Evolutionary conservation across 2,113 vertebrate genomes (phyloP).

Genomic region (Alces alces): DNA sequence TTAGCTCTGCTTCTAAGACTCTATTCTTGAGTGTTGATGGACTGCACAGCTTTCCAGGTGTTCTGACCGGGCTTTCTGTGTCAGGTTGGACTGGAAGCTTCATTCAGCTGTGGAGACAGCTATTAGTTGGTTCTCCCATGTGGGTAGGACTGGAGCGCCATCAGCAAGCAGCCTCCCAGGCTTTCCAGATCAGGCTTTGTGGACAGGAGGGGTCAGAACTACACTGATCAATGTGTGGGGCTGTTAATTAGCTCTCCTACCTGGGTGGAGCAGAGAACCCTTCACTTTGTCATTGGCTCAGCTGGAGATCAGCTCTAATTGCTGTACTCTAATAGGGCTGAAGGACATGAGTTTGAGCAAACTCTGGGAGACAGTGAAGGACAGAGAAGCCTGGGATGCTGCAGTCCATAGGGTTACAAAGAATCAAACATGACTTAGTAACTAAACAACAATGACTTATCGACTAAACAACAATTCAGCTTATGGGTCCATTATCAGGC

Average conservation of each 20-base stretch:
- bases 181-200: background rate
- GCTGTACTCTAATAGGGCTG: background rate
- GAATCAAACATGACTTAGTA: background rate
- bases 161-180: too few relatives aligned
- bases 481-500: background rate
- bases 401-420: background rate
- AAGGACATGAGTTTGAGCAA: background rate
- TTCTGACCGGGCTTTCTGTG: background rate
- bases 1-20: background rate
- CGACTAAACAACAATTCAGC: background rate
- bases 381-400: background rate
- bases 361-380: background rate
- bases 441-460: background rate
- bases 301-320: background rate
- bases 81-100: background rate
- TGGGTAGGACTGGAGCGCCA: background rate
- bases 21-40: background rate
- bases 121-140: background rate
- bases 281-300: background rate
- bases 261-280: background rate
- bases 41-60: background rate
- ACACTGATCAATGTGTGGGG: background rate
- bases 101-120: background rate
- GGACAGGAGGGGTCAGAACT: background rate
- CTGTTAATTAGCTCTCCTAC: background rate